Evolutionary conservation across 2,888 invertebrate genomes (phyloP).

Genomic region (Eledone cirrhosa): DNA sequence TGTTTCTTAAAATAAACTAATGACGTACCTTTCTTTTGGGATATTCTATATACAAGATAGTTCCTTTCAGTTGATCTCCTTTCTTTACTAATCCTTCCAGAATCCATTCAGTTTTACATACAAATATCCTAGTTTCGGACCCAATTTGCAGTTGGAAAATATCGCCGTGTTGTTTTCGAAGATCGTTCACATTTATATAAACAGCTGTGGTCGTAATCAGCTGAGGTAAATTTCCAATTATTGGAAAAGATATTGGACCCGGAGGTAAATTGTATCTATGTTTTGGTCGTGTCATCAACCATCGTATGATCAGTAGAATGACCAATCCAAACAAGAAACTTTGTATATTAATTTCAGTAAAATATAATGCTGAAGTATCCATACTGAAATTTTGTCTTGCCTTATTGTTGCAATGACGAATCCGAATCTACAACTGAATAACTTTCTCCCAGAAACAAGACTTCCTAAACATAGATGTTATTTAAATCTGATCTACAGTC

Average conservation of each 20-base stretch:
- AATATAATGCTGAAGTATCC: too few relatives aligned
- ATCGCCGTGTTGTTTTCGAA: not conserved
- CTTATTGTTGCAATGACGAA: too few relatives aligned
- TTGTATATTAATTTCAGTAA: not conserved
- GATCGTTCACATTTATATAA: not conserved
- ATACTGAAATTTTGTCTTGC: too few relatives aligned
- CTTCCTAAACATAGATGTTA: too few relatives aligned
- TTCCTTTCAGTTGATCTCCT: not conserved
- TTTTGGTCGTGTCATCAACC: not conserved
- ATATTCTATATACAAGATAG: not conserved
- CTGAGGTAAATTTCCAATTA: slow-evolving; percentile 31
- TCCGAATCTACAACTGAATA: too few relatives aligned
- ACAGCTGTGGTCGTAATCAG: not conserved
- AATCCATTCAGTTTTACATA: not conserved
- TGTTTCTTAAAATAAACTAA: not conserved
- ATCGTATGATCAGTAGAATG: not conserved
- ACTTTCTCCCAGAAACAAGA: too few relatives aligned
- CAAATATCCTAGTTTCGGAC: not conserved
- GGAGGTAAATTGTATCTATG: slow-evolving; percentile 22
- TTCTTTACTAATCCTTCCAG: not conserved
- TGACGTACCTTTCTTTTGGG: not conserved
- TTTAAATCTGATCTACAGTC: too few relatives aligned
- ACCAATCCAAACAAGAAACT: not conserved
- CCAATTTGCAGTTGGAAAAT: not conserved
- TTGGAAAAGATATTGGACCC: slow-evolving; percentile 30